Evolutionary conservation across 1,140 invertebrate species (phyloP).

Genomic region (Plodia interpunctella): DNA sequence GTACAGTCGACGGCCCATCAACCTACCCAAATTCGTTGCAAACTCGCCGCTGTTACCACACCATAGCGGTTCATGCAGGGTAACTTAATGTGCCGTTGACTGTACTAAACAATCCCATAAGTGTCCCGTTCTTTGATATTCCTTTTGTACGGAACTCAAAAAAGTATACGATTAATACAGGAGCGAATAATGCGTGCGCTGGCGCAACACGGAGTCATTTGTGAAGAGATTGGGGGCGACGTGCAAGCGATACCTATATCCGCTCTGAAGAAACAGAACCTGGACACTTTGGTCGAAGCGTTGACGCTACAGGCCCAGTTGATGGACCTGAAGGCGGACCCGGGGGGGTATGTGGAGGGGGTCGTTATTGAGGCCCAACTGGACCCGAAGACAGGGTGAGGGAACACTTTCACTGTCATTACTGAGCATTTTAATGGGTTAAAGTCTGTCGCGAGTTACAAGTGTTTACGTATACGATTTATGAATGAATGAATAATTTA

Average conservation of each 20-base stretch:
- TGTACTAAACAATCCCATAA: too few relatives aligned
- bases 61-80: too few relatives aligned
- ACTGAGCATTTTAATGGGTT: neutral
- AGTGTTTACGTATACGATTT: too few relatives aligned
- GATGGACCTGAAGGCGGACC: conserved; percentile 90
- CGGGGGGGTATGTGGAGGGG: conserved; percentile 91
- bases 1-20: too few relatives aligned
- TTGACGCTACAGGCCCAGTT: conserved; percentile 92
- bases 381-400: conserved; percentile 83
- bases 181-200: conserved; percentile 86
- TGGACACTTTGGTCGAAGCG: conserved; percentile 90
- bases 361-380: conserved; percentile 92
- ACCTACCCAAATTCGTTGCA: too few relatives aligned
- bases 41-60: too few relatives aligned
- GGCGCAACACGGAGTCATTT: conserved; percentile 85
- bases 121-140: too few relatives aligned
- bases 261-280: conserved; percentile 89
- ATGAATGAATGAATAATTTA: too few relatives aligned
- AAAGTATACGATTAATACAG: too few relatives aligned
- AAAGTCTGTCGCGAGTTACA: conserved; percentile 77
- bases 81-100: too few relatives aligned
- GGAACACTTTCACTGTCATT: neutral
- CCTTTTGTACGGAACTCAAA: too few relatives aligned
- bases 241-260: conserved; percentile 95
- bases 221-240: conserved; percentile 95